phyloP scores from a whole-genome alignment of 2,888 invertebrate species.

The Plagodis dolabraria region DNA sequence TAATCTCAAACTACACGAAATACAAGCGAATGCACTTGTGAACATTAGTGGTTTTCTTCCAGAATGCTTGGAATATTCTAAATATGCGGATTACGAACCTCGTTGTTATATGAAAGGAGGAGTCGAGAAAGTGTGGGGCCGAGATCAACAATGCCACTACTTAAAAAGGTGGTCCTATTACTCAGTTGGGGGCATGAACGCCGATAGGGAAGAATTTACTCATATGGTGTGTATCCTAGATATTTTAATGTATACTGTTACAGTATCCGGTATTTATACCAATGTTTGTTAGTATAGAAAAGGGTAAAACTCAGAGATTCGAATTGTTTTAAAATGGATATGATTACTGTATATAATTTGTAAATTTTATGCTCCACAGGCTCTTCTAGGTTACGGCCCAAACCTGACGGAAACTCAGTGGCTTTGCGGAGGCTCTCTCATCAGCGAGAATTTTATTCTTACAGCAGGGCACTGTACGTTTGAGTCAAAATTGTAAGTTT shows the following conservation, averaged over 20 bases:
- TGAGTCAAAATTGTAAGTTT: background rate
- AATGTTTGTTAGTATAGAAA: too few relatives aligned
- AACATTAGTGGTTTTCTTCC: background rate
- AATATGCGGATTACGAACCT: background rate
- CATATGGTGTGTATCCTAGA: background rate
- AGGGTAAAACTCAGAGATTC: too few relatives aligned
- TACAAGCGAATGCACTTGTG: background rate
- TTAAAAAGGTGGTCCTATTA: background rate
- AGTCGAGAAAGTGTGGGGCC: background rate
- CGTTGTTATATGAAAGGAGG: background rate
- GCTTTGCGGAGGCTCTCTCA: background rate
- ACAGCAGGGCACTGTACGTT: background rate
- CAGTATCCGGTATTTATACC: too few relatives aligned
- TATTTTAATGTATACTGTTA: too few relatives aligned
- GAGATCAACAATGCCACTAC: background rate
- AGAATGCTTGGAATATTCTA: background rate
- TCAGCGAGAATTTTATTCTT: background rate
- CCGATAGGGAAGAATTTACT: background rate
- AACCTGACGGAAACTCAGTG: background rate
- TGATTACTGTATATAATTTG: too few relatives aligned
- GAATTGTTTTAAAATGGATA: too few relatives aligned
- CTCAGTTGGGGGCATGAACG: background rate
- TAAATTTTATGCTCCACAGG: background rate
- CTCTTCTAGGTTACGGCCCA: background rate
- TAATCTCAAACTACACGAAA: too few relatives aligned